Base-by-base conservation (phyloP, 1,140 invertebrate species). In the Drosophila novamexicana region DNA sequence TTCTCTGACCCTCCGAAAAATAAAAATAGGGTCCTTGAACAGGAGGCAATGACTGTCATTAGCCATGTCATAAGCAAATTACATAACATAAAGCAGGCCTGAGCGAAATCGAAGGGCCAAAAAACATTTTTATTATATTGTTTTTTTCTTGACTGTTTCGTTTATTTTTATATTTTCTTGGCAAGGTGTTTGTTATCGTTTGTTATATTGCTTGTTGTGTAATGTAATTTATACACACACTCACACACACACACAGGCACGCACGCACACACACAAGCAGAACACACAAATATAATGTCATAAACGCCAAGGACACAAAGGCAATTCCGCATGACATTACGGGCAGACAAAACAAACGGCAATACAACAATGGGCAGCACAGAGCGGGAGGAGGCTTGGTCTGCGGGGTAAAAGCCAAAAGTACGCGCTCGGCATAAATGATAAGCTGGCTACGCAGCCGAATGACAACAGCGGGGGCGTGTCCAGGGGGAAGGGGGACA, bases 101-200 rank as follows among this genome's bases (percentile, higher is more conserved):
- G 12, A 14, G 7, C 54, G 8, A 50, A 85, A 86, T 79, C 72
- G 61, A 79, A 88, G 65, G 64, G 14, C 45, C 32, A 65, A 58
- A 77, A 58, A 84, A 74, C 72, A 84, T 79, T 88, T 86, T 77
- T 78, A 84, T 78, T 57, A 89, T 89, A 88, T 89, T 77, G 80
- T 78, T 83, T 68, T 68, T 40, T 42, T 45, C 14, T 34, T 40
- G 59, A 59, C 53, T 62, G 57, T 58, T 66, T 75, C 65, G 12
- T 47, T 75, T 63, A 42, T 75, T 53, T 52, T 75, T 44, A 64
- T 80, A 65, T 65, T 70, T 45, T 69, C 44, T 29, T 32, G 64
- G 74, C 84, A 88, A 88, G 84, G 84, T 88, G 84, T 88, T 88
- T 88, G 84, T 88, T 88, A 88, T 88, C 84, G 84, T 88, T 88